A percentile compares a stretch with the other conserved stretches of the same genome.
Evolutionary conservation across 2,797 vertebrate genomes (phyloP).

Genomic region (Choloepus didactylus): DNA sequence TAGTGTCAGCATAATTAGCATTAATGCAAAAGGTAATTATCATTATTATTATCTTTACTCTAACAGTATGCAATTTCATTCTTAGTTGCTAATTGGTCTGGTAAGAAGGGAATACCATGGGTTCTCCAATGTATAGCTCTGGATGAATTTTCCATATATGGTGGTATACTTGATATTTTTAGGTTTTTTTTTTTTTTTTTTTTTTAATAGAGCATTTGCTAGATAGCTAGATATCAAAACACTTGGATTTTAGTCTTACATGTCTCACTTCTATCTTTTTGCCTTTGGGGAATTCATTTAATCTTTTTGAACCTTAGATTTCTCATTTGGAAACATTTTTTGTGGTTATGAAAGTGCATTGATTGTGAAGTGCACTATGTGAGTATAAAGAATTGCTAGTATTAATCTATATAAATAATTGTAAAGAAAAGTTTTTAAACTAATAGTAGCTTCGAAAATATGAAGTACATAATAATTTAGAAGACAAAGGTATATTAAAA

Average conservation of each 20-base stretch:
- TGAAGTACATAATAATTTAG: slow-evolving; percentile 14
- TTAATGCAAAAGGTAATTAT: background rate
- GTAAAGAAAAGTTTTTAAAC: background rate
- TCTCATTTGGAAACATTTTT: background rate
- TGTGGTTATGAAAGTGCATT: background rate
- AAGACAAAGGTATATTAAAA: background rate
- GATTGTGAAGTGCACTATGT: background rate
- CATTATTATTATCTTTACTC: background rate
- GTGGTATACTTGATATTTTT: background rate
- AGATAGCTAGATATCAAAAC: background rate
- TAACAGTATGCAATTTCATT: background rate
- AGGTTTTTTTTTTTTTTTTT: background rate
- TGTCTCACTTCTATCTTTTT: background rate
- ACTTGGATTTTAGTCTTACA: background rate
- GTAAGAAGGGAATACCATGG: background rate
- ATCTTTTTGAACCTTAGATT: background rate
- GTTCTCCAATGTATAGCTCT: background rate
- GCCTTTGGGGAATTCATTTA: background rate
- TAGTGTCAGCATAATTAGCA: background rate
- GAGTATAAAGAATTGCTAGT: background rate
- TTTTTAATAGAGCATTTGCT: background rate
- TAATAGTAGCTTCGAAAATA: background rate
- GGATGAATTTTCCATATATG: background rate
- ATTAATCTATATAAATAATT: background rate
- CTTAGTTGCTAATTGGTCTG: background rate